Evolutionary conservation across 2,888 invertebrate species (phyloP), one percentile per base, ranked within the genome.

Genomic region (Drepana falcataria): DNA sequence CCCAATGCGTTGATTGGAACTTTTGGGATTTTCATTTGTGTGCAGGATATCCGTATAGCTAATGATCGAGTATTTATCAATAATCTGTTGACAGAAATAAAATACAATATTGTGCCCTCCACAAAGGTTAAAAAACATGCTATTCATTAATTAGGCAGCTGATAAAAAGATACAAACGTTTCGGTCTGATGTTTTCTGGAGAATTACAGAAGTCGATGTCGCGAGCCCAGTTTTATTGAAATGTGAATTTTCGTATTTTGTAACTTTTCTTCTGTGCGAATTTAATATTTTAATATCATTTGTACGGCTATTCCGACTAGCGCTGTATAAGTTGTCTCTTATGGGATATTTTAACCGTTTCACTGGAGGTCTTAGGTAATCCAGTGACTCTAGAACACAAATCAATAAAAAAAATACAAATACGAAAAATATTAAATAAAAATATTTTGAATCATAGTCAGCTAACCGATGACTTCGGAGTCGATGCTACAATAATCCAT

Each of bases 381-480:
- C 77, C 68, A 85, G 68, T 21, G 77, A 77, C 68, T 82, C 87
- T 87, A 83, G 64, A 71, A 74, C 79, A 74, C 59, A 68, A 66
- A 68, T 69, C 66, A 69, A 67, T 63, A 66, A 64, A 72, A 75
- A 65, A 64, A 64, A 65, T 48, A 34, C 54, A 52, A 57, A 54
- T 51, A 53, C 33, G 60, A 56, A 40, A 55, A 35, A 61, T 64
- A 58, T 51, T 53, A 54, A 59, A 57, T 47, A 52, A 61, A 60
- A 53, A 41, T 21, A 51, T 7, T 9, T 3, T 40, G 40, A 49
- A 59, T 67, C 56, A 71, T 21, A 21, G 21, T 21, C 55, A 64
- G 65, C 71, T 58, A 64, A 86, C 83, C 81, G 59, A 76, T 69
- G 55, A 72, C 71, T 61, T 79, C 77, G 35, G 79, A 79, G 63